A percentile compares a stretch with the other conserved stretches of the same genome.
Evolutionary conservation across 2,113 vertebrate genomes (phyloP).

Genomic region (Motacilla alba): DNA sequence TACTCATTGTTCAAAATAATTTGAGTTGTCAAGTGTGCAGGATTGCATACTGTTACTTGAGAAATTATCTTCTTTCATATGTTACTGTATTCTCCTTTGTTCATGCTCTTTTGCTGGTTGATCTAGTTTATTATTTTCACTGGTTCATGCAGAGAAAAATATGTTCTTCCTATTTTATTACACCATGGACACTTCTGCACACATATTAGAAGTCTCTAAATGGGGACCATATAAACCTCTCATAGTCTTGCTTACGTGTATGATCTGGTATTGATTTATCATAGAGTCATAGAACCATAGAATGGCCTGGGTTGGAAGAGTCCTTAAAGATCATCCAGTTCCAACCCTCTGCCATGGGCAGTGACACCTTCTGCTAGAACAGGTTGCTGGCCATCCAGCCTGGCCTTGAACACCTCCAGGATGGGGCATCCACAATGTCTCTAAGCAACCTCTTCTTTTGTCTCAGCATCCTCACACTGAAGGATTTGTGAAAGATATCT

Average conservation of each 20-base stretch:
- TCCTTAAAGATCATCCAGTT: neutral
- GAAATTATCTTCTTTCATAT: neutral
- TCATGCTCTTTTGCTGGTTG: neutral
- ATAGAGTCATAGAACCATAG: neutral
- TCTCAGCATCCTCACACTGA: neutral
- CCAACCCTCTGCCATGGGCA: neutral
- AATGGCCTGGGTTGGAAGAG: neutral
- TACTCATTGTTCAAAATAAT: neutral
- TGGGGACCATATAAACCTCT: neutral
- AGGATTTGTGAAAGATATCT: neutral
- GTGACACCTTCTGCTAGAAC: neutral
- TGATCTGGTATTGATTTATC: neutral
- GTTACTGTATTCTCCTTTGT: neutral
- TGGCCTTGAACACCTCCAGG: neutral
- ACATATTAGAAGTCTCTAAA: neutral
- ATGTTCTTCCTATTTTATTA: neutral
- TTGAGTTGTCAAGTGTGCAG: neutral
- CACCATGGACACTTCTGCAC: neutral
- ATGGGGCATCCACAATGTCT: accelerated
- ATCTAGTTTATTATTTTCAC: neutral
- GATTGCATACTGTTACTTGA: neutral
- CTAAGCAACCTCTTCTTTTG: neutral
- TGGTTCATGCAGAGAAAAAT: neutral
- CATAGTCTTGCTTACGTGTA: neutral
- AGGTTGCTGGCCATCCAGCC: neutral